Conservation (phyloP, 1,140 invertebrate genomes). For the Habropoda laboriosa region DNA sequence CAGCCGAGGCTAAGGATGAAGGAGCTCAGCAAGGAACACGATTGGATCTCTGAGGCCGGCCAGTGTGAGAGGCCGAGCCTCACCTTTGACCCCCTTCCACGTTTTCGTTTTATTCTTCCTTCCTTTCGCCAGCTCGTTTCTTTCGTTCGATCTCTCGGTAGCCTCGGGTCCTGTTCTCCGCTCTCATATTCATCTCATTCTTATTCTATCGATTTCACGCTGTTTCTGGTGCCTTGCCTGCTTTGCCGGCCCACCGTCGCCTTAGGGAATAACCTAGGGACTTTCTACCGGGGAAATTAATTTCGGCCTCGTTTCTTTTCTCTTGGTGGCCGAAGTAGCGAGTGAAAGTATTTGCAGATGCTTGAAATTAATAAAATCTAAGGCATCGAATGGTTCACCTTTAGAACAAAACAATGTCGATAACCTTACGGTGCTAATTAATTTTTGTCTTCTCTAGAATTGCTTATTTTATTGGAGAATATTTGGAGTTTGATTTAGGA, state of each 20-base stretch:
- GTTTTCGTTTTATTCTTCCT: slow-evolving; percentile 58
- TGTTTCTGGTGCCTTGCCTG: slow-evolving; percentile 32
- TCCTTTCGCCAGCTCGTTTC: slow-evolving; percentile 49
- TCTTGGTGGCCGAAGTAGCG: too few species aligned
- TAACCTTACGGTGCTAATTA: too few species aligned
- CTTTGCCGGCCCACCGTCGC: neutral
- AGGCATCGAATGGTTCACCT: too few species aligned
- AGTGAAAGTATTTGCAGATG: neutral
- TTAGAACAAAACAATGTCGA: too few species aligned
- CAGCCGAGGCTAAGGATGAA: slow-evolving; percentile 73
- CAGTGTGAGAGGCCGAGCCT: slow-evolving; percentile 79
- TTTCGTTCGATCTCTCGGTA: slow-evolving; percentile 53
- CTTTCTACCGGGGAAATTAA: slow-evolving; percentile 27
- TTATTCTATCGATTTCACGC: slow-evolving; percentile 50
- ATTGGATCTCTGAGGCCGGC: slow-evolving; percentile 78
- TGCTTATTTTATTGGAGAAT: too few species aligned
- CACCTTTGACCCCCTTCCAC: slow-evolving; percentile 77
- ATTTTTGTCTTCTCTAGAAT: too few species aligned
- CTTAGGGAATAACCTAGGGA: neutral
- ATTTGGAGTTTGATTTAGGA: too few species aligned
- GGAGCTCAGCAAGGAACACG: slow-evolving; percentile 72
- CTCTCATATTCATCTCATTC: slow-evolving; percentile 56
- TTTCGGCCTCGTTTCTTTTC: neutral
- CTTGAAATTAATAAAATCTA: too few species aligned
- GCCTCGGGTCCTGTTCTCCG: slow-evolving; percentile 38